Conservation (phyloP, 53 echinoderm and acorn worm genomes). For the Holothuria scabra region DNA sequence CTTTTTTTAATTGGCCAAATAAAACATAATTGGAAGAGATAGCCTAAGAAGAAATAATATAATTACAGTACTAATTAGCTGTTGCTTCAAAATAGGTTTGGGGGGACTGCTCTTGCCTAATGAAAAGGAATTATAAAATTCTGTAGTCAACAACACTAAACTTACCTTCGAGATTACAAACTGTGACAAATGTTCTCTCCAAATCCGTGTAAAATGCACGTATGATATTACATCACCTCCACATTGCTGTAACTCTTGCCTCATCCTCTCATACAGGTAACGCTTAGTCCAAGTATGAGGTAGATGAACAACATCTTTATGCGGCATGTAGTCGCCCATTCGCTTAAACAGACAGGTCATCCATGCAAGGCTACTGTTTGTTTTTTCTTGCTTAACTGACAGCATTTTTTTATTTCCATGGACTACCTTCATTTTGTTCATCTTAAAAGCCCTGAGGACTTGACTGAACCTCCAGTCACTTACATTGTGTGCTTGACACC, state of each 20-base stretch:
- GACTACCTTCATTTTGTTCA: not conserved
- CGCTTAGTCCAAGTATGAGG: slow-evolving; percentile 5
- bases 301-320: slow-evolving; percentile 1
- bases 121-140: too few relatives aligned
- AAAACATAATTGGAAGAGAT: too few relatives aligned
- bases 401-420: not conserved
- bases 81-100: too few relatives aligned
- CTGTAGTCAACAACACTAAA: not conserved
- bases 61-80: too few relatives aligned
- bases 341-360: slow-evolving; percentile 1
- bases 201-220: slow-evolving; percentile 7
- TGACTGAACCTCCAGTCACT: not conserved
- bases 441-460: not conserved
- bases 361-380: not conserved
- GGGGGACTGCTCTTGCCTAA: too few relatives aligned
- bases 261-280: not conserved
- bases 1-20: too few relatives aligned
- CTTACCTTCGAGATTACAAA: slow-evolving; percentile 5
- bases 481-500: not conserved
- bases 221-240: slow-evolving; percentile 4
- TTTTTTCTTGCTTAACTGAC: not conserved
- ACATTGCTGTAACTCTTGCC: not conserved
- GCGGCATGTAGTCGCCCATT: not conserved
- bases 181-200: not conserved
- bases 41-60: too few relatives aligned